Evolutionary conservation across 2,113 vertebrate genomes (phyloP).

Genomic region (Phylloscopus whistleri): DNA sequence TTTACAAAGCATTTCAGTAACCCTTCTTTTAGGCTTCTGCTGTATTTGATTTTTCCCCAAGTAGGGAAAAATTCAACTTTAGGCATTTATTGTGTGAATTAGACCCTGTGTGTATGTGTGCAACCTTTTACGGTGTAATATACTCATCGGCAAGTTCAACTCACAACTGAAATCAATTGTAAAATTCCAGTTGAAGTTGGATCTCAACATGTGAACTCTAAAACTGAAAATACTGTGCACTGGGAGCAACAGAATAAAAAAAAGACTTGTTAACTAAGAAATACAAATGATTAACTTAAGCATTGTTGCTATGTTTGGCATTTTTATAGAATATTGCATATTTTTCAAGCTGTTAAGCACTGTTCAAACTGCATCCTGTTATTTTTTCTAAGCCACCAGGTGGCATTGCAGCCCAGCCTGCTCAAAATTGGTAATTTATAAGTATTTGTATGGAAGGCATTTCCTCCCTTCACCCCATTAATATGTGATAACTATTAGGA

Average conservation of each 20-base stretch:
- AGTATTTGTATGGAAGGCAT: neutral
- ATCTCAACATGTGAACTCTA: neutral
- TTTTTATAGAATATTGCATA: constrained; percentile 9
- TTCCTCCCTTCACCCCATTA: neutral
- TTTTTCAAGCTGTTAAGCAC: constrained; percentile 8
- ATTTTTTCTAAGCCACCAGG: constrained; percentile 81
- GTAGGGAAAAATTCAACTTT: constrained; percentile 21
- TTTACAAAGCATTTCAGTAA: constrained; percentile 78
- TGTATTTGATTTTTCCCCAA: constrained; percentile 60
- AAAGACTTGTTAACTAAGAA: neutral
- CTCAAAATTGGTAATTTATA: neutral
- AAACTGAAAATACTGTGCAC: neutral
- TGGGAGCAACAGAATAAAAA: neutral
- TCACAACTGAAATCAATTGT: constrained; percentile 19
- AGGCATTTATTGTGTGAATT: neutral
- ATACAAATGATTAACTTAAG: neutral
- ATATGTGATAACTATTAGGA: neutral
- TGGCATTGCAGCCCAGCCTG: constrained; percentile 89
- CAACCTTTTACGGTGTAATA: neutral
- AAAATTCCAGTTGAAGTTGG: neutral
- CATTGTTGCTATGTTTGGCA: neutral
- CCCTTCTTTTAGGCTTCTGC: constrained; percentile 52
- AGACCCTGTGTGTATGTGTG: neutral
- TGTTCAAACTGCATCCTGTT: neutral
- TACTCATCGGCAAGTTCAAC: constrained; percentile 28